Evolutionary conservation across 2,113 vertebrate genomes (phyloP).

Genomic region (Rana temporaria): DNA sequence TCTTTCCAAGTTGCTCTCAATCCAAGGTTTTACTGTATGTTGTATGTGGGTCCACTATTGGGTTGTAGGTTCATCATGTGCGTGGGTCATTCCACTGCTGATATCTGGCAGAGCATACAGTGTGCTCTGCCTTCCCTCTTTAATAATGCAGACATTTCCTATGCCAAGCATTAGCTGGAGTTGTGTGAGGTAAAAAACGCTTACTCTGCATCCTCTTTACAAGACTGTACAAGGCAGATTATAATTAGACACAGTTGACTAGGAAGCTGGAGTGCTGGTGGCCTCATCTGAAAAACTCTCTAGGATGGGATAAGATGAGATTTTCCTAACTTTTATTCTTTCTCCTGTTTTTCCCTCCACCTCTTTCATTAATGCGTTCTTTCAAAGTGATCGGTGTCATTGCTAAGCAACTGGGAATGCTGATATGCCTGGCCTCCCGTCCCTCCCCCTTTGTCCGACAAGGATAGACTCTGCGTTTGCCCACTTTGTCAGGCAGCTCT

Average conservation of each 20-base stretch:
- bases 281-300: neutral
- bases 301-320: no score
- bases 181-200: constrained; percentile 39
- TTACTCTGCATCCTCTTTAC: constrained; percentile 36
- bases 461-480: constrained; percentile 67
- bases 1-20: no score
- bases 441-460: constrained; percentile 65
- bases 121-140: neutral
- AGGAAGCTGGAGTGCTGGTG: constrained; percentile 31
- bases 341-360: neutral
- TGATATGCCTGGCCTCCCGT: constrained; percentile 59
- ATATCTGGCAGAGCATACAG: neutral
- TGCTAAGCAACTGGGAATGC: constrained; percentile 73
- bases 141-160: neutral
- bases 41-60: no score
- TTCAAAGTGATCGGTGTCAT: constrained; percentile 59
- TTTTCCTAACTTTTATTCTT: neutral
- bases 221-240: constrained; percentile 47
- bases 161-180: constrained; percentile 24
- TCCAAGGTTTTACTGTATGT: no score
- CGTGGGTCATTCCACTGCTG: neutral
- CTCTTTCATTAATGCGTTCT: constrained; percentile 35
- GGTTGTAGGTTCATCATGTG: neutral
- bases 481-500: constrained; percentile 63
- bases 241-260: constrained; percentile 57